Percentiles rank a stretch among this genome's conserved stretches.
These are phyloP conservation scores for Morus bassanus DNA, from an alignment of 2,797 vertebrate genomes.

Conservation along the genomic window DNA sequence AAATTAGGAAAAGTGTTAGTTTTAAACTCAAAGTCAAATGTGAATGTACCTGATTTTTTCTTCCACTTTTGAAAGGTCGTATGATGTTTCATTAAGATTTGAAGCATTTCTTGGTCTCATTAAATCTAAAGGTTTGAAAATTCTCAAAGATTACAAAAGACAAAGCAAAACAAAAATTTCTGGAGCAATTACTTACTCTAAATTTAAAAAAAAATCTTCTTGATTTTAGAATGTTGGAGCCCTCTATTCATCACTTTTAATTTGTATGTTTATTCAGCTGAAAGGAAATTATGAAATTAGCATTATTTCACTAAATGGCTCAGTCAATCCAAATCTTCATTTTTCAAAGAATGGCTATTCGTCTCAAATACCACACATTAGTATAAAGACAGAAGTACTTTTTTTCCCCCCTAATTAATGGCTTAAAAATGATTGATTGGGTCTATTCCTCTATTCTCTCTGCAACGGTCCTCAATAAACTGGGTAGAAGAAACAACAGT, in stretches of 20 bases:
- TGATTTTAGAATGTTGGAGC: neutral
- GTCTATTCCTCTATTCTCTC: neutral
- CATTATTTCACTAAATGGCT: neutral
- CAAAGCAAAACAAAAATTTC: neutral
- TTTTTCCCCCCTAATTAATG: rapidly evolving
- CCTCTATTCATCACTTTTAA: neutral
- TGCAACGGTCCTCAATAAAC: rapidly evolving
- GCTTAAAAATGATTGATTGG: neutral
- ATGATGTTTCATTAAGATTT: neutral
- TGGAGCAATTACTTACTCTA: neutral
- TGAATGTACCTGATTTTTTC: neutral
- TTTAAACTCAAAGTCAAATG: neutral
- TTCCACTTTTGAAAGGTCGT: neutral
- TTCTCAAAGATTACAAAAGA: neutral
- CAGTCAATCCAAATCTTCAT: neutral
- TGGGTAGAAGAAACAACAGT: neutral
- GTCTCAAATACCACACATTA: neutral
- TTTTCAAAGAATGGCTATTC: neutral
- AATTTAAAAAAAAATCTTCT: neutral
- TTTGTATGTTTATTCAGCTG: neutral
- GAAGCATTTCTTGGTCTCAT: neutral
- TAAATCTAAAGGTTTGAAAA: neutral
- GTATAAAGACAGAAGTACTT: neutral
- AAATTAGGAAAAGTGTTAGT: neutral
- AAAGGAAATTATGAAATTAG: neutral